Evolutionary conservation across 2,797 vertebrate genomes (phyloP), one percentile per base, ranked within the genome.

Genomic region (Mastacembelus armatus): DNA sequence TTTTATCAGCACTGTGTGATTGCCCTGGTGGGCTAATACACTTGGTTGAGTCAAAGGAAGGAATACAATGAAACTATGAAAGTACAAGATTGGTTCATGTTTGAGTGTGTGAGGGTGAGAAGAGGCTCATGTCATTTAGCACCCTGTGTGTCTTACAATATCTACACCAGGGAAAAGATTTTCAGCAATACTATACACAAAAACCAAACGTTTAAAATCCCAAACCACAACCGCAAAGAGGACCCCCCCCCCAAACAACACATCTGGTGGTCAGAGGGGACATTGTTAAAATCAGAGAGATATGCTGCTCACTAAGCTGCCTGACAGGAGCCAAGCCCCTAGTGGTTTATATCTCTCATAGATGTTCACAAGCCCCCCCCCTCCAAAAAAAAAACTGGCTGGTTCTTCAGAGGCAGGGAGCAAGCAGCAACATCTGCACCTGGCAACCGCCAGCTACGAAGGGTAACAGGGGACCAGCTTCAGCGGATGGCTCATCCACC

Each of bases 391-490:
- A 26, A n/a, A 61, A 42, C 54, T 68, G 83, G 44, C 78, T 81
- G 52, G 14, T 61, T 84, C 71, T 85, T 84, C 75, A 66, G 74
- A 90, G 78, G 81, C 78, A 84, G 67, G 55, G 69, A 84, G 76
- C 75, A 65, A 74, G 74, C 64, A 74, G 77, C 74, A 91, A 90
- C 90, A 90, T 87, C 90, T 90, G 85, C 80, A 90, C 84, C 85
- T 90, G 88, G 85, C 78, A 88, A 88, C 80, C 71, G 74, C 69
- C 72, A 85, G 75, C 81, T 82, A 76, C 8, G 50, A 54, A 73
- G 66, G 77, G 80, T 77, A 84, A 78, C 79, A 27, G 60, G 83
- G 82, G 85, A 84, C 63, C 42, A 66, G 80, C 77, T 80, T 71
- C 77, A 82, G 66, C 48, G 74, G 71, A 85, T 78, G 74, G 76